A percentile compares a stretch with the other conserved stretches of the same genome.
phyloP scores from a whole-genome alignment of 2,888 invertebrate species.

The Rhogogaster chlorosoma region DNA sequence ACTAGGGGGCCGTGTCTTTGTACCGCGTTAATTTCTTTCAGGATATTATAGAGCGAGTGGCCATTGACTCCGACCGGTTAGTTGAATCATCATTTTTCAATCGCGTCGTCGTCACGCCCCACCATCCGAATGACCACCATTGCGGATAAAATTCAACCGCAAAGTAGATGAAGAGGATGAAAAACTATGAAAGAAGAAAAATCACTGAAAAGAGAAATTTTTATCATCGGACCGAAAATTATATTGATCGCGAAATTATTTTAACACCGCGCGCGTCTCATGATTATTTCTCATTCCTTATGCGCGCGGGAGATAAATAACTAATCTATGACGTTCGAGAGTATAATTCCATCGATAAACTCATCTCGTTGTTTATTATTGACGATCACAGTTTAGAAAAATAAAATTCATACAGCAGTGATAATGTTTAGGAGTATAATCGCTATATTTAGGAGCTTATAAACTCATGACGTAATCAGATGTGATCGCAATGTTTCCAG shows the following conservation, averaged over 20 bases:
- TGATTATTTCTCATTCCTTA: background rate
- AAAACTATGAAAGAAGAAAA: background rate
- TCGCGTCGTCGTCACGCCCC: conserved; percentile 15
- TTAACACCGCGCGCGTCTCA: background rate
- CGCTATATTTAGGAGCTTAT: conserved; percentile 44
- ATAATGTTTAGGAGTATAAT: conserved; percentile 19
- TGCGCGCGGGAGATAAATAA: background rate
- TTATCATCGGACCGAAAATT: background rate
- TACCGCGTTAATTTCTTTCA: background rate
- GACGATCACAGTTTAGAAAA: background rate
- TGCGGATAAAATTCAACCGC: background rate
- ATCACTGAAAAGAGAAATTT: background rate
- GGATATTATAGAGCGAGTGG: conserved; percentile 22
- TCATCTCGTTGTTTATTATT: background rate
- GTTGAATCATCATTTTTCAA: conserved; percentile 50
- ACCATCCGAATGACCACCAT: background rate
- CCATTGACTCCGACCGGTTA: conserved; percentile 45
- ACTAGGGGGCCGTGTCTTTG: background rate
- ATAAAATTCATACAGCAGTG: background rate
- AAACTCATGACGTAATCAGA: background rate
- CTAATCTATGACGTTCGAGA: background rate
- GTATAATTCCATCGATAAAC: conserved; percentile 1
- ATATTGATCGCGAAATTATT: background rate
- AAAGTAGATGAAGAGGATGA: background rate
- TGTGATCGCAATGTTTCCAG: conserved; percentile 27